A percentile compares a stretch with the other conserved stretches of the same genome.
Conservation (phyloP, 1,140 invertebrate species). For the Asbolus verrucosus region DNA sequence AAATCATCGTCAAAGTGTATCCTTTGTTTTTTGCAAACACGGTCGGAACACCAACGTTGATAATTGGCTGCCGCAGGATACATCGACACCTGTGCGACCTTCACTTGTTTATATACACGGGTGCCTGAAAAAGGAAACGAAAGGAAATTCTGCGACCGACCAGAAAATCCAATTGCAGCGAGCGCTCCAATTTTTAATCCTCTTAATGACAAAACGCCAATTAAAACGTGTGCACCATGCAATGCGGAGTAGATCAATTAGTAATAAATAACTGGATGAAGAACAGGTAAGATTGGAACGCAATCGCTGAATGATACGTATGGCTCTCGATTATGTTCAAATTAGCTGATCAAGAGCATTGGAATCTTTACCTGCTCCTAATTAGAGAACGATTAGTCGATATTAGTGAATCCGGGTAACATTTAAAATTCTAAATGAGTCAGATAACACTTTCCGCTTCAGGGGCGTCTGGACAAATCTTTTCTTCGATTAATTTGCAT, state of each 20-base stretch:
- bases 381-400: constrained; percentile 56
- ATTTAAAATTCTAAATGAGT: constrained; percentile 52
- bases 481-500: constrained; percentile 48
- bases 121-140: constrained; percentile 4
- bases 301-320: constrained; percentile 48
- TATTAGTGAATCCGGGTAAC: constrained; percentile 51
- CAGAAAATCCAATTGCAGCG: too few species aligned
- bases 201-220: too few species aligned
- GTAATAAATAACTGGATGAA: constrained; percentile 48
- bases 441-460: constrained; percentile 50
- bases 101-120: constrained; percentile 28
- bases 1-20: constrained; percentile 35
- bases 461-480: constrained; percentile 49
- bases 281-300: constrained; percentile 45
- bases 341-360: constrained; percentile 54
- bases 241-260: constrained; percentile 43
- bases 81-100: constrained; percentile 44
- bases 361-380: constrained; percentile 56
- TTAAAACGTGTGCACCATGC: too few species aligned
- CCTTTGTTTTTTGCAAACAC: constrained; percentile 38
- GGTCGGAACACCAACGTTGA: constrained; percentile 47
- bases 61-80: constrained; percentile 43
- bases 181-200: too few species aligned
- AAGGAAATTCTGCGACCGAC: too few species aligned
- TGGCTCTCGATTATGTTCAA: constrained; percentile 50